Evolutionary conservation across 2,888 invertebrate species (phyloP), one percentile per base, ranked within the genome.

Genomic region (Mesodorylaimus sp.): DNA sequence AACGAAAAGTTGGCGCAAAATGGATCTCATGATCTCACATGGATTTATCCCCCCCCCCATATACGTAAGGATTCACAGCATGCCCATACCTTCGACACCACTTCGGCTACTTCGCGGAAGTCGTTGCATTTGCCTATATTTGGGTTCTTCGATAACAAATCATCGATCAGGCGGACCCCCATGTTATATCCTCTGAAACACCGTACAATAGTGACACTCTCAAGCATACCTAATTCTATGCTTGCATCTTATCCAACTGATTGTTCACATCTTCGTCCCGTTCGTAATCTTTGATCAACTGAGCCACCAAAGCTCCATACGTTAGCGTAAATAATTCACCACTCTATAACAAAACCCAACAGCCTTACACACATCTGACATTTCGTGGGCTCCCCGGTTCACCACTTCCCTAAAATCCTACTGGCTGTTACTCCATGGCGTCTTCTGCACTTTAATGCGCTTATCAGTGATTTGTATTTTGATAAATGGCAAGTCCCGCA

Each of bases 191-290:
- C 97, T 71, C 73, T 74, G 57, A 28, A 62, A 59, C 25, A 23
- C 21, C 10, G 21, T 21, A 39, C n/a, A n/a, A n/a, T n/a, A n/a
- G n/a, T n/a, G n/a, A n/a, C n/a, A 44, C 3, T 23, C 25, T 16
- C 10, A 16, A 13, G 10, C 36, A 32, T 32, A 13, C 36, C 16
- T 16, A 32, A 32, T 32, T 32, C 36, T 16, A 27, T 42, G n/a
- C 19, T 28, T 21, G 44, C 46, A 55, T 53, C 50, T 67, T 67
- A 50, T 91, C 89, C 52, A 93, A 70, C 64, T 97, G 93, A 63
- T 89, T 88, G 67, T 93, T 97, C 0, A 97, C 93, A 72, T 95
- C 93, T 37, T 95, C 93, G 3, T 86, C 80, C 69, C 85, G 88
- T 66, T 97, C 95, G 60, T 83, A 82, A 67, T 99, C 97, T 68